Conservation (phyloP, 2,797 vertebrate genomes). For the Siniperca obscura region DNA sequence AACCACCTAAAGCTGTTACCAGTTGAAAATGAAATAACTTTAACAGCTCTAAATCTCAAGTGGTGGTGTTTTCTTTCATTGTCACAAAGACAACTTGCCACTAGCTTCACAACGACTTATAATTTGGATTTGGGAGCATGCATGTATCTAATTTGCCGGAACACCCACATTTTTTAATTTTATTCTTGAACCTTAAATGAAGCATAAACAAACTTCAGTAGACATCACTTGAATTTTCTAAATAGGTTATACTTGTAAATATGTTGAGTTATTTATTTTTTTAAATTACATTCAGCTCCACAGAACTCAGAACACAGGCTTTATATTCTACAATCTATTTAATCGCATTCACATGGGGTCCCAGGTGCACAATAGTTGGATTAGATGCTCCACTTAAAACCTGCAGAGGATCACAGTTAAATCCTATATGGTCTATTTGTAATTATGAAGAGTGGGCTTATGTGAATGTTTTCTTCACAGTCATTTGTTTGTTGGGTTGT, state of each 20-base stretch:
- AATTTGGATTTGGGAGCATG: constrained; percentile 33
- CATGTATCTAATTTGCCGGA: constrained; percentile 18
- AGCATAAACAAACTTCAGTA: constrained; percentile 5
- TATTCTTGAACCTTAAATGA: constrained; percentile 18
- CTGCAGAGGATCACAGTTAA: neutral
- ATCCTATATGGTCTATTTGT: neutral
- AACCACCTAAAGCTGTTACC: neutral
- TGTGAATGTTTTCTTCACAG: neutral
- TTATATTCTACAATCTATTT: constrained; percentile 17
- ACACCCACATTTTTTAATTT: constrained; percentile 23
- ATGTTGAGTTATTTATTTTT: neutral
- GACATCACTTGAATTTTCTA: constrained; percentile 9
- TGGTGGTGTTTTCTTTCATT: neutral
- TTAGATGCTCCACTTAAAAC: constrained; percentile 47
- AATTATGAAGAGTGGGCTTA: neutral
- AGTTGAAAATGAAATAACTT: constrained; percentile 5
- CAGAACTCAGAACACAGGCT: neutral
- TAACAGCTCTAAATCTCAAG: constrained; percentile 11
- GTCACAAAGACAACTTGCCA: constrained; percentile 26
- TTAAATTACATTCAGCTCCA: neutral
- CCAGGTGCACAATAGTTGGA: constrained; percentile 32
- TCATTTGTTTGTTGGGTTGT: neutral
- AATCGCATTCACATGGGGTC: constrained; percentile 27
- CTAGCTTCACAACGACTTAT: constrained; percentile 17
- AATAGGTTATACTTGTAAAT: neutral